phyloP scores from a whole-genome alignment of 2,888 invertebrate genomes.

The Eupithecia dodoneata region DNA sequence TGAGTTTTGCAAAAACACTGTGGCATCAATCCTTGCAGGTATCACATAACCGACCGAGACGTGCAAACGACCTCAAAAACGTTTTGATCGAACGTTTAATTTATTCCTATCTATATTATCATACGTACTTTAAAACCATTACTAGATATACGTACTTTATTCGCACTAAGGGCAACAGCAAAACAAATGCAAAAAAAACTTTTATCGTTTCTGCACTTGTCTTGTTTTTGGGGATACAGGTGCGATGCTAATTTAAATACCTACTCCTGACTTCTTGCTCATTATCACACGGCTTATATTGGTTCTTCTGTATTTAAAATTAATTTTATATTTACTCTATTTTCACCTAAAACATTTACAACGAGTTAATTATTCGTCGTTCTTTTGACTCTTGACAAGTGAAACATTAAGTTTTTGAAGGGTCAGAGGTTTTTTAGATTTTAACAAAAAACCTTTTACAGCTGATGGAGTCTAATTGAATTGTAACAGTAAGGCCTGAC shows the following conservation, averaged over 20 bases:
- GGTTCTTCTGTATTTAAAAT: slow-evolving; percentile 17
- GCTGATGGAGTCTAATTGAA: neutral
- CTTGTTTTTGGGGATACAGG: slow-evolving; percentile 4
- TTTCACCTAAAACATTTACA: slow-evolving; percentile 11
- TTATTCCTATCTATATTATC: slow-evolving; percentile 63
- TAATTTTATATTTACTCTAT: slow-evolving; percentile 10
- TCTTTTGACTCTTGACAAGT: slow-evolving; percentile 6
- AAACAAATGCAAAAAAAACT: slow-evolving; percentile 17
- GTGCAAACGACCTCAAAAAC: slow-evolving; percentile 45
- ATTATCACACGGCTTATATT: slow-evolving; percentile 31
- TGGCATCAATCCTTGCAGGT: slow-evolving; percentile 28
- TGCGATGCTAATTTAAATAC: slow-evolving; percentile 18
- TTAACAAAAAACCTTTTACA: slow-evolving; percentile 2
- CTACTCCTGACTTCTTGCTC: slow-evolving; percentile 22
- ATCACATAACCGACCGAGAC: slow-evolving; percentile 34
- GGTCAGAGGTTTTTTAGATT: neutral
- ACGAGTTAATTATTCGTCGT: neutral
- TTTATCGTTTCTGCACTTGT: slow-evolving; percentile 17
- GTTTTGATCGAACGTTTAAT: slow-evolving; percentile 74
- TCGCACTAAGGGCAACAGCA: slow-evolving; percentile 9
- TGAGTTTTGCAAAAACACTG: slow-evolving; percentile 25
- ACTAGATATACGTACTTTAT: slow-evolving; percentile 15
- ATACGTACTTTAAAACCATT: slow-evolving; percentile 10
- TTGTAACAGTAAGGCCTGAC: neutral
- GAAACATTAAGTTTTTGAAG: slow-evolving; percentile 9